Conservation (phyloP, 2,113 vertebrate species). For the Chrysochloris asiatica region DNA sequence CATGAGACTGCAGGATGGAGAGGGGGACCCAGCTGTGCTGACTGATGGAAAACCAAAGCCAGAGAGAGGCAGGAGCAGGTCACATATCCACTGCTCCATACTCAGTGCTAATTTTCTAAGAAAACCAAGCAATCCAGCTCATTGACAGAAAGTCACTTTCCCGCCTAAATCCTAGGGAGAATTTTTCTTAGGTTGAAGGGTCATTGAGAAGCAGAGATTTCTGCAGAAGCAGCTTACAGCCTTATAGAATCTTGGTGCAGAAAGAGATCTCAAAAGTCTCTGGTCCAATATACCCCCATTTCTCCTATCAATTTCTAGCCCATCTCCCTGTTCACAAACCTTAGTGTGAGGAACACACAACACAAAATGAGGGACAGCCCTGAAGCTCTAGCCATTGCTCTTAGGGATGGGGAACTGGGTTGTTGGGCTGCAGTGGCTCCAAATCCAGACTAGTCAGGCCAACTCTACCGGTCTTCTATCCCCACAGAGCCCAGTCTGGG, state of each 20-base stretch:
- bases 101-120: neutral
- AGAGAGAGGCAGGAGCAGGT: neutral
- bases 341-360: neutral
- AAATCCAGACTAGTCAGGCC: neutral
- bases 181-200: neutral
- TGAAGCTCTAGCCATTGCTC: neutral
- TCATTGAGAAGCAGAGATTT: neutral
- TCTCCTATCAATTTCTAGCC: neutral
- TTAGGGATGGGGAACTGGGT: neutral
- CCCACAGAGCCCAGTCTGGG: slow-evolving; percentile 15
- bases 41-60: neutral
- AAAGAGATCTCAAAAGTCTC: neutral
- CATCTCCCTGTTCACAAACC: neutral
- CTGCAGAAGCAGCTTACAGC: neutral
- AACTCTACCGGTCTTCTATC: neutral
- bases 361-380: rapidly evolving
- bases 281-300: neutral
- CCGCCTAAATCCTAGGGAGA: neutral
- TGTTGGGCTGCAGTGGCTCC: neutral
- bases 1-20: neutral
- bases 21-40: neutral
- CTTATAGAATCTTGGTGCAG: neutral
- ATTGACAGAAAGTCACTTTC: neutral
- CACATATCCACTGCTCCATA: neutral
- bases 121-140: neutral